Evolutionary conservation across 2,113 vertebrate genomes (phyloP), one percentile per base, ranked within the genome.

Genomic region (Lepus timidus): DNA sequence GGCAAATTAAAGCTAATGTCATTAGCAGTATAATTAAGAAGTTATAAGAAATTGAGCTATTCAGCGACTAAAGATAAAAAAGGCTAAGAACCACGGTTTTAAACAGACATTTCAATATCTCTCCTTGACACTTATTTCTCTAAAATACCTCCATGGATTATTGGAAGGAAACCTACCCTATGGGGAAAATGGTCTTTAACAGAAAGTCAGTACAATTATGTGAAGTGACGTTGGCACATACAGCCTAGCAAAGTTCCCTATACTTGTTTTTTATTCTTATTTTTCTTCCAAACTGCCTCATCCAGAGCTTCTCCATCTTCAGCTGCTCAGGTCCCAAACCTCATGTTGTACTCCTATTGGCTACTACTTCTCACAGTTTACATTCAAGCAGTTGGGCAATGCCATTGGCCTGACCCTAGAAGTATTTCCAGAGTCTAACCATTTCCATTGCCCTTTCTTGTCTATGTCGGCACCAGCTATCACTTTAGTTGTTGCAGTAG

Each of bases 71-170:
- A 76, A 65, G 12, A 25, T 84, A 68, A 74, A 97, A 33, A 80
- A 74, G 19, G 16, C 29, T 67, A 74, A 68, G 52, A 73, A 64
- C 51, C 17, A 51, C 51, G 39, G 76, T 91, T 85, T 96, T 95
- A 81, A 94, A 31, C 71, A 62, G 20, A 31, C 19, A 65, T 93
- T 71, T 94, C 13, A 91, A 11, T 20, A 68, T 87, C 75, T 93
- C 85, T 1, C 12, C 33, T 49, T 23, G 9, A 9, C 3, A 44
- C 70, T 92, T 36, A 92, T 75, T 79, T 83, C 73, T 31, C 29
- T 65, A 64, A 75, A 89, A 55, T 76, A 51, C 49, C 20, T 51
- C 76, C n/a, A 65, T 79, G 67, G 93, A 25, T 85, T 70, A 23
- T 74, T 87, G 19, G 58, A 70, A 87, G 58, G 22, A 89, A 92